These are phyloP conservation scores for Pyrrhura leucotis DNA, from an alignment of 2,797 vertebrate species.

Conservation along the genomic window DNA sequence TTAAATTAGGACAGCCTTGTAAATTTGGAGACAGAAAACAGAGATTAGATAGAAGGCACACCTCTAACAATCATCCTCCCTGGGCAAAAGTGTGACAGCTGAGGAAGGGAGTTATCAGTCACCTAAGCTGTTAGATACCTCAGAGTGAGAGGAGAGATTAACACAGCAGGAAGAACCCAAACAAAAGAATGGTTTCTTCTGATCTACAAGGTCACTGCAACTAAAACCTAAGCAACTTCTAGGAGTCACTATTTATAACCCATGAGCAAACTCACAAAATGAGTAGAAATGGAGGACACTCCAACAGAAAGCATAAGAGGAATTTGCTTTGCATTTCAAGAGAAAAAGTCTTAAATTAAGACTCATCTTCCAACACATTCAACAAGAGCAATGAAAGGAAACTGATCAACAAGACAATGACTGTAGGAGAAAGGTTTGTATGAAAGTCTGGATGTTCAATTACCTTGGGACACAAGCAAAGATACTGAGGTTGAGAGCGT, in stretches of 20 bases:
- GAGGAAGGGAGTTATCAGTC: not conserved
- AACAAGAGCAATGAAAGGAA: not conserved
- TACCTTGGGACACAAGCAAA: not conserved
- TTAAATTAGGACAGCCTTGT: not conserved
- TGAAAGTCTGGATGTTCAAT: not conserved
- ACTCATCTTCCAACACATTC: not conserved
- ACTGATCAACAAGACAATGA: not conserved
- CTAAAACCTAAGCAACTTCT: not conserved
- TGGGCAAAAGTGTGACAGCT: not conserved
- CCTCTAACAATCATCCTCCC: not conserved
- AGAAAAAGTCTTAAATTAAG: not conserved
- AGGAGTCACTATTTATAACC: not conserved
- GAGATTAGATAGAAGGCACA: not conserved
- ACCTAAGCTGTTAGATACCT: not conserved
- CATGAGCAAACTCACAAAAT: not conserved
- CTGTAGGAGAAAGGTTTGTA: not conserved
- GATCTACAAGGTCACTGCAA: not conserved
- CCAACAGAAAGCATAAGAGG: not conserved
- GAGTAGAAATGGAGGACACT: not conserved
- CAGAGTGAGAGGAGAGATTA: not conserved
- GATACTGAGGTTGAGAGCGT: rapidly evolving
- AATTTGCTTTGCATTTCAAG: not conserved
- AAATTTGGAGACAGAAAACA: not conserved
- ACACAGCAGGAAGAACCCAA: not conserved
- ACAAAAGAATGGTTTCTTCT: not conserved